phyloP scores from a whole-genome alignment of 2,797 vertebrate genomes.

The Catamblyrhynchus diadema region DNA sequence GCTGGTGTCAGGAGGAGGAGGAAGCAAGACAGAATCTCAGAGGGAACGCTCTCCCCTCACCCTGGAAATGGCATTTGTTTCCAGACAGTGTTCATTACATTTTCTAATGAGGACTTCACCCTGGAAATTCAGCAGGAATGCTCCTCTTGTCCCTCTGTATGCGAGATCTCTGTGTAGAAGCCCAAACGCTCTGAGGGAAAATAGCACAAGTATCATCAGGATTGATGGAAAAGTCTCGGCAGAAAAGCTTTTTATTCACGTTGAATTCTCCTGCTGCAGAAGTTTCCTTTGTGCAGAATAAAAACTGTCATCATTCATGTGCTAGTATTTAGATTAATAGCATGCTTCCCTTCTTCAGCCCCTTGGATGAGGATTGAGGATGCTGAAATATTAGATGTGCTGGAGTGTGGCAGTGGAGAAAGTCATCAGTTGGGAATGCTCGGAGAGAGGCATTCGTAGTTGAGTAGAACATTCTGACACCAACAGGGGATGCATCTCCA shows the following conservation, averaged over 20 bases:
- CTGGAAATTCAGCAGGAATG: neutral
- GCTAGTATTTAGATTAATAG: neutral
- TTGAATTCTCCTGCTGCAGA: neutral
- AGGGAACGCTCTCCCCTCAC: neutral
- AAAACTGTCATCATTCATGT: neutral
- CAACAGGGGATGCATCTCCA: neutral
- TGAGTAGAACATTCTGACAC: neutral
- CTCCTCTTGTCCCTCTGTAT: neutral
- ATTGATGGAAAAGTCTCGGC: neutral
- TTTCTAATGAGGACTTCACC: neutral
- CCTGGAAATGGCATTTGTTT: neutral
- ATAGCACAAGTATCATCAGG: neutral
- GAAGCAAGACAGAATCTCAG: neutral
- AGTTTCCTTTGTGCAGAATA: neutral
- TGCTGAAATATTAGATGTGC: neutral
- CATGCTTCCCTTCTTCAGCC: neutral
- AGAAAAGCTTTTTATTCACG: neutral
- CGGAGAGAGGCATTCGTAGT: rapidly evolving
- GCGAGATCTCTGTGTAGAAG: neutral
- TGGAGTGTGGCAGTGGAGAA: neutral
- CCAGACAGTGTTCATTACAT: rapidly evolving
- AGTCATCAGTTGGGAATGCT: neutral
- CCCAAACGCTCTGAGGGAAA: neutral
- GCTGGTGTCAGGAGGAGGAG: neutral
- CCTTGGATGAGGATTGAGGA: neutral